Conservation (phyloP, 1,140 invertebrate species). For the Gryllus bimaculatus region DNA sequence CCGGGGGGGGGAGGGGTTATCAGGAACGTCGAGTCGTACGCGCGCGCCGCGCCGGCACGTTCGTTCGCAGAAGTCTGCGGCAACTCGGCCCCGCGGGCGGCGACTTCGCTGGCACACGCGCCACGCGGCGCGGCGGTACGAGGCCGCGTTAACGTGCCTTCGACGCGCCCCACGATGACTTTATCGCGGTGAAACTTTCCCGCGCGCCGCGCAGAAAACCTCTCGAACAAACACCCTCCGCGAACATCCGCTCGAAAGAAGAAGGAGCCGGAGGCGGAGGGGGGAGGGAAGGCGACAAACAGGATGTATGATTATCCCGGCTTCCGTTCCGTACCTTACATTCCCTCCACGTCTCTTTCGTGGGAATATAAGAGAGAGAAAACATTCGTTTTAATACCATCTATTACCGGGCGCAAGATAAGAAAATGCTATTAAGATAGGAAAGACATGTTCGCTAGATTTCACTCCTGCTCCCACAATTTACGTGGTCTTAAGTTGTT, state of each 20-base stretch:
- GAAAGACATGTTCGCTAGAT: not conserved
- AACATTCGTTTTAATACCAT: slow-evolving; percentile 1
- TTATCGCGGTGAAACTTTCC: too few relatives aligned
- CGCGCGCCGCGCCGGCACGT: not conserved
- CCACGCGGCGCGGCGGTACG: too few relatives aligned
- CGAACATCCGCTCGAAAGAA: not conserved
- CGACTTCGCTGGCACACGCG: not conserved
- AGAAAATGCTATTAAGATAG: slow-evolving; percentile 1
- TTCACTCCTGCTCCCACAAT: not conserved
- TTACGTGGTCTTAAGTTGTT: not conserved
- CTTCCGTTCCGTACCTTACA: too few relatives aligned
- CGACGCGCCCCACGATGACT: too few relatives aligned
- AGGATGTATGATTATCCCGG: too few relatives aligned
- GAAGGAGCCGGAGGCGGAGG: too few relatives aligned
- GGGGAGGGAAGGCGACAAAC: not conserved
- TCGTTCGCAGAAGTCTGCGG: not conserved
- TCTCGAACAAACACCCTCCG: too few relatives aligned
- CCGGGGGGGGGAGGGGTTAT: not conserved
- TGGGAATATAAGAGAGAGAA: not conserved
- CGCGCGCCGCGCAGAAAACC: too few relatives aligned
- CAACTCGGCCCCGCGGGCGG: not conserved
- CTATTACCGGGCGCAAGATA: not conserved
- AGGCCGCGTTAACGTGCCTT: too few relatives aligned
- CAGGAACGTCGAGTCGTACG: not conserved
- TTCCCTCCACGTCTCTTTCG: not conserved